These are phyloP conservation scores for Protophormia terraenovae DNA, from an alignment of 2,888 invertebrate species.

Conservation along the genomic window DNA sequence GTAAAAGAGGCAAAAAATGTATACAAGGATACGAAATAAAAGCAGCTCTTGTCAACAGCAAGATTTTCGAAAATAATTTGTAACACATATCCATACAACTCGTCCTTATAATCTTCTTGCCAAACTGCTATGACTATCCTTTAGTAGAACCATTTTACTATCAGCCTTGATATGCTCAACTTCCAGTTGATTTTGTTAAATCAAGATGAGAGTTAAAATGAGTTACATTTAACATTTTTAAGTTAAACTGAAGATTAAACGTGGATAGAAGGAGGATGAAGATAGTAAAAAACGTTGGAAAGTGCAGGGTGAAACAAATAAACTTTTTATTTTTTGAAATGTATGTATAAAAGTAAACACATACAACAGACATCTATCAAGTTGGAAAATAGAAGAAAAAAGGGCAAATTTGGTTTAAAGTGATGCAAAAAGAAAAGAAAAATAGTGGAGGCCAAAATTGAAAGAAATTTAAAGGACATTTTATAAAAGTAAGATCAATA, in stretches of 20 bases:
- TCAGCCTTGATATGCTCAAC: not conserved
- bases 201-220: slow-evolving; percentile 38
- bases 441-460: too few relatives aligned
- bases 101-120: not conserved
- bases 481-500: too few relatives aligned
- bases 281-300: too few relatives aligned
- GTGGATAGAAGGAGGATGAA: not conserved
- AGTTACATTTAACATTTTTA: slow-evolving; percentile 48
- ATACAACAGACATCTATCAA: slow-evolving; percentile 45
- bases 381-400: not conserved
- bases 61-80: slow-evolving; percentile 12
- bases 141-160: not conserved
- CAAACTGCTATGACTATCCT: not conserved
- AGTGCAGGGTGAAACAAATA: not conserved
- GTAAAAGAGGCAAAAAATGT: not conserved
- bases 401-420: not conserved
- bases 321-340: not conserved
- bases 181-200: slow-evolving; percentile 15
- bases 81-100: not conserved
- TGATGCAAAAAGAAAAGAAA: not conserved
- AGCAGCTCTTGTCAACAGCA: not conserved
- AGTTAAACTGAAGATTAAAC: not conserved
- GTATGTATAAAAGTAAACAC: slow-evolving; percentile 36
- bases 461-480: too few relatives aligned
- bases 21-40: not conserved